Evolutionary conservation across 2,113 vertebrate species (phyloP), one percentile per base, ranked within the genome.

Genomic region (Gavia stellata): DNA sequence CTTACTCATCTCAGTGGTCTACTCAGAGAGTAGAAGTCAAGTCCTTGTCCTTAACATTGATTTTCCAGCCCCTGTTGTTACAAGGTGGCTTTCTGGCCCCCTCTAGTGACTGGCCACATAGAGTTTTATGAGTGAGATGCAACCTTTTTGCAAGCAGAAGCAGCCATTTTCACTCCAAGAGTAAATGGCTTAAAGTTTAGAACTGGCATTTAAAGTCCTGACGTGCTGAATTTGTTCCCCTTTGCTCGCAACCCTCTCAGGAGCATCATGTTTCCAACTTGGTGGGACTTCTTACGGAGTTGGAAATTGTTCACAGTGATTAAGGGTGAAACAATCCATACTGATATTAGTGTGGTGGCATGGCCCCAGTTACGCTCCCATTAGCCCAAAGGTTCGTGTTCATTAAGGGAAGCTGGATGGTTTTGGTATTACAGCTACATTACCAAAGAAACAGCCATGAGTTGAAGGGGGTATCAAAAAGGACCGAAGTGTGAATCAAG

Each of bases 51-150:
- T 88, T 63, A 50, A 3, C 52, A 23, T 20, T 70, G 70, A 47
- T 36, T 85, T 91, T 95, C 15, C 67, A 94, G 49, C 66, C 86
- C 83, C 70, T 70, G 3, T 44, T 55, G 33, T 16, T 72, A 49
- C 40, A 40, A 91, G 63, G 71, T 91, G 78, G 74, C 58, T 96
- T 94, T 95, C 71, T 92, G 86, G 89, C 81, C 94, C 91, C 74
- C 81, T 95, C 81, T 95, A 96, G 92, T 96, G 94, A 90, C 89
- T 94, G 19, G 81, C 83, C 62, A 86, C 44, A 7, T 52, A 14
- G 94, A 40, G 45, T 20, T 85, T 95, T 66, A 25, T 47, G 59
- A 40, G 26, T 14, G 49, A 65, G 19, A 18, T 14, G 21, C 38
- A 38, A 23, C 38, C 10, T 56, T 89, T 28, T 47, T 67, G 44